Conservation (phyloP, 1,140 invertebrate genomes). For the fruit fly (Drosophila melanogaster) region DNA sequence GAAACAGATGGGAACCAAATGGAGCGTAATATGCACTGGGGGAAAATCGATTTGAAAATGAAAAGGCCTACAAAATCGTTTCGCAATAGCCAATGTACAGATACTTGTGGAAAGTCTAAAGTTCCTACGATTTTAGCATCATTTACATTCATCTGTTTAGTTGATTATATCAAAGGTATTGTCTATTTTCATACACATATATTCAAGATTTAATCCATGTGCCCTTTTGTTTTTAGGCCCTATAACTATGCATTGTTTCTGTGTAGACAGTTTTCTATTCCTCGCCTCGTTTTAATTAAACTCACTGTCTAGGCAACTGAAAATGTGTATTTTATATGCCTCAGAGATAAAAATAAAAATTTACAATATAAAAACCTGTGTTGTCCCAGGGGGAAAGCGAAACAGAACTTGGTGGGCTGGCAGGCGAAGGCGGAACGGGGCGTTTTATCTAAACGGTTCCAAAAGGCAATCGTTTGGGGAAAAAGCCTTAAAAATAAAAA, state of each 20-base stretch:
- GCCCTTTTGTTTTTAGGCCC: neutral
- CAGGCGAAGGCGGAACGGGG: conserved; percentile 6
- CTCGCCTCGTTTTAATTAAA: conserved; percentile 58
- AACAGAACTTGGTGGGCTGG: conserved; percentile 13
- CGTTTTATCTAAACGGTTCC: conserved; percentile 59
- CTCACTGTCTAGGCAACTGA: conserved; percentile 58
- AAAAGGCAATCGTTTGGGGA: conserved; percentile 56
- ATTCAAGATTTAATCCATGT: neutral
- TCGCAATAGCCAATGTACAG: no score
- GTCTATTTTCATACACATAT: neutral
- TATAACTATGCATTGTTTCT: conserved; percentile 31
- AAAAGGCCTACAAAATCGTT: neutral
- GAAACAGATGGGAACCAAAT: conserved; percentile 45
- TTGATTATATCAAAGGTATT: neutral
- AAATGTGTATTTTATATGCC: conserved; percentile 57
- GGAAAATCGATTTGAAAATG: conserved; percentile 11
- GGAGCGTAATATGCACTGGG: conserved; percentile 38
- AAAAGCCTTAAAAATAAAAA: conserved; percentile 52
- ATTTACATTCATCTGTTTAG: no score
- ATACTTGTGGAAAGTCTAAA: neutral
- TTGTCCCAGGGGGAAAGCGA: conserved; percentile 22
- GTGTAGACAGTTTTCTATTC: conserved; percentile 26
- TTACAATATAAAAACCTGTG: conserved; percentile 53
- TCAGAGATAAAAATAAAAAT: conserved; percentile 58
- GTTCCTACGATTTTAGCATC: no score